These are phyloP conservation scores for Lepidothrix coronata DNA, from an alignment of 2,113 vertebrate genomes.

Conservation along the genomic window DNA sequence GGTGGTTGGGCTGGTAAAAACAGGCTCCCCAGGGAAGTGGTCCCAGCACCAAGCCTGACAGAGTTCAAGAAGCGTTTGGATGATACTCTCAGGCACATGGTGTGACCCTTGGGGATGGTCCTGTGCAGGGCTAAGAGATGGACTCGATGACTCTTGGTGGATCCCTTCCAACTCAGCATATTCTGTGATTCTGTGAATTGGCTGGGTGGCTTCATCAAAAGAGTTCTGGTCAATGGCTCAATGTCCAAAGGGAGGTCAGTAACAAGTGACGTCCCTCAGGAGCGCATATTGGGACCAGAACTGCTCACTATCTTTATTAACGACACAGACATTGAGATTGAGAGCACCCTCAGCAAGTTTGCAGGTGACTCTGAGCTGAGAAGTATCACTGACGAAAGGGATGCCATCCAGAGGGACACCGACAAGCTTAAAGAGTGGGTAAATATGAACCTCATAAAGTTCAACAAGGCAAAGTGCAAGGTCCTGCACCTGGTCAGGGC, in stretches of 20 bases:
- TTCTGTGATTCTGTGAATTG: neutral
- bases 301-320: neutral
- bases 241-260: neutral
- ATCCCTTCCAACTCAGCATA: neutral
- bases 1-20: neutral
- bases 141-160: neutral
- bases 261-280: neutral
- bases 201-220: neutral
- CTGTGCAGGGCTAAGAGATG: neutral
- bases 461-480: neutral
- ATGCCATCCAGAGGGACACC: neutral
- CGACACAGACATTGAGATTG: neutral
- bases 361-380: neutral
- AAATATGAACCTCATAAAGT: neutral
- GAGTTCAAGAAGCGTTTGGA: neutral
- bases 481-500: accelerated
- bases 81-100: neutral
- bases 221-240: neutral
- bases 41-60: neutral
- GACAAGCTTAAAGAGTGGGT: neutral
- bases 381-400: neutral
- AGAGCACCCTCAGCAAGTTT: neutral
- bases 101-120: neutral
- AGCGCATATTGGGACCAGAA: accelerated
- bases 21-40: neutral